phyloP scores from a whole-genome alignment of 2,888 invertebrate species.

The Machimus rusticus region DNA sequence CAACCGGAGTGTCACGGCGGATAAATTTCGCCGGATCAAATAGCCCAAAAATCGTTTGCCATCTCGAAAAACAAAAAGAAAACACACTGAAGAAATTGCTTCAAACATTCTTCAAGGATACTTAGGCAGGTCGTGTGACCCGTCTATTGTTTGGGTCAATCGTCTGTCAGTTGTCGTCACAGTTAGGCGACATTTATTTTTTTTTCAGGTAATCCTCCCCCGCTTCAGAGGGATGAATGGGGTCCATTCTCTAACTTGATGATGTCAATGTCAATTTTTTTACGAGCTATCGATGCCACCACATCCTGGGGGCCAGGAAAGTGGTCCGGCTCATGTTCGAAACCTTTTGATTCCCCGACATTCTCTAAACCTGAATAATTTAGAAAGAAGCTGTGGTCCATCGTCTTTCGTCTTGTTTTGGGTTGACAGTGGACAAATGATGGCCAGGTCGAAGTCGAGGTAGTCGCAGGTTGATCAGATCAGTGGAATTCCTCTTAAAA shows the following conservation, averaged over 20 bases:
- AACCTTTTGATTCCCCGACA: background rate
- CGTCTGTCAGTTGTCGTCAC: background rate
- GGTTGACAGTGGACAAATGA: background rate
- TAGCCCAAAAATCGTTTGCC: background rate
- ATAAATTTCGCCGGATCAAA: conserved; percentile 5
- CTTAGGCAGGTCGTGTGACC: background rate
- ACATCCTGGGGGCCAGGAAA: background rate
- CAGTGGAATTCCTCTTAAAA: background rate
- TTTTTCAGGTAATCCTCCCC: background rate
- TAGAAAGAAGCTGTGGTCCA: background rate
- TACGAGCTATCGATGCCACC: background rate
- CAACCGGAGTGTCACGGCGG: background rate
- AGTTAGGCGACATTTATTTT: background rate
- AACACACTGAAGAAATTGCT: background rate
- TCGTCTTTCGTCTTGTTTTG: background rate
- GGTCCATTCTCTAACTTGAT: background rate
- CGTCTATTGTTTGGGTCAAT: background rate
- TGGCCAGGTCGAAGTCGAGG: background rate
- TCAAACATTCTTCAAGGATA: background rate
- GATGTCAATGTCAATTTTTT: conserved; percentile 2
- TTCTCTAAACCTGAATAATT: background rate
- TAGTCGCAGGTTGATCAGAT: background rate
- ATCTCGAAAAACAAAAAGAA: background rate
- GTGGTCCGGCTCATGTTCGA: background rate
- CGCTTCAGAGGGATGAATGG: background rate